Percentiles rank a stretch among this genome's conserved stretches.
Conservation (phyloP, 2,888 invertebrate genomes). For the Meteorus cinctellus region DNA sequence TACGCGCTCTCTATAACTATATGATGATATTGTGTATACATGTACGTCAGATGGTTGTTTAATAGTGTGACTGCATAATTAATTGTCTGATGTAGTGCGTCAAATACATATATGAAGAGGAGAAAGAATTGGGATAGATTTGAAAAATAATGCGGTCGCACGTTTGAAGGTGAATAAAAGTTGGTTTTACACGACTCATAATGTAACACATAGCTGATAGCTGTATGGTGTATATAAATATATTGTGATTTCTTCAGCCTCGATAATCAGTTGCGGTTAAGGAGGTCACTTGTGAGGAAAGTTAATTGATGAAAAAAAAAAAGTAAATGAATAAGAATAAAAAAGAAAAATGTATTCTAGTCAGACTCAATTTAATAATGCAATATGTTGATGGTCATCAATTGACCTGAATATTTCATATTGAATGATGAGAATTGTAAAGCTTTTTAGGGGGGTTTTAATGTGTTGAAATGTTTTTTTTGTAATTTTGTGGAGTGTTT, state of each 20-base stretch:
- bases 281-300: slow-evolving; percentile 38
- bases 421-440: too few relatives aligned
- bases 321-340: background rate
- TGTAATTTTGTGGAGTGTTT: too few relatives aligned
- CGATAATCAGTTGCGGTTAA: slow-evolving; percentile 37
- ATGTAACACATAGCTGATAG: slow-evolving; percentile 6
- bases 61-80: background rate
- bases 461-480: too few relatives aligned
- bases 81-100: background rate
- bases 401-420: background rate
- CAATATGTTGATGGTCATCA: background rate
- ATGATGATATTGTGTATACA: background rate
- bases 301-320: slow-evolving; percentile 24
- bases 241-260: slow-evolving; percentile 44
- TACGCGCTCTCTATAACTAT: slow-evolving; percentile 2
- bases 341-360: background rate
- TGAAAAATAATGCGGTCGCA: slow-evolving; percentile 40
- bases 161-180: slow-evolving; percentile 39
- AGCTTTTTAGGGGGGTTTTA: too few relatives aligned
- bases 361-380: slow-evolving; percentile 14
- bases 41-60: background rate
- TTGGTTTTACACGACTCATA: background rate
- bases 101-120: background rate
- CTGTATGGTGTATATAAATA: slow-evolving; percentile 5
- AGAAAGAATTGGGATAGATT: slow-evolving; percentile 7